Percentiles rank a stretch among this genome's conserved stretches.
Evolutionary conservation across 2,888 invertebrate species (phyloP).

Genomic region (Papilio elwesi): DNA sequence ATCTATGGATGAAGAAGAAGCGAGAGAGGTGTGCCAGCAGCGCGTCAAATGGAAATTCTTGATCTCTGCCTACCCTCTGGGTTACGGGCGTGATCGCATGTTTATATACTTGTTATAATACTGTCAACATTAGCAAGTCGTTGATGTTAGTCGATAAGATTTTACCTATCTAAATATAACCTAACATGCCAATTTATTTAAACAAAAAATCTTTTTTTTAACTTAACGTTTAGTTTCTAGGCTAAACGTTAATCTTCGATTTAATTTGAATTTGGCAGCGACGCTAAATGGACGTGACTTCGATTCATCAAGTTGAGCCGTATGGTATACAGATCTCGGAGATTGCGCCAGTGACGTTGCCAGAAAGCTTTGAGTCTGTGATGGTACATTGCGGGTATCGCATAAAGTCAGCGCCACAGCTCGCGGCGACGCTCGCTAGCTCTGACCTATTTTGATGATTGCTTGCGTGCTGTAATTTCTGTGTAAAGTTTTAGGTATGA

Average conservation of each 20-base stretch:
- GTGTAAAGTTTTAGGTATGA: slow-evolving; percentile 8
- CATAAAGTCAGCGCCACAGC: slow-evolving; percentile 33
- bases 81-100: no score
- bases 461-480: slow-evolving; percentile 30
- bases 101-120: no score
- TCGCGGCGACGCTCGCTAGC: slow-evolving; percentile 23
- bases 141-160: no score
- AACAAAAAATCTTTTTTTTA: no score
- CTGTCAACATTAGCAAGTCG: no score
- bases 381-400: slow-evolving; percentile 33
- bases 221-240: no score
- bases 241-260: not conserved
- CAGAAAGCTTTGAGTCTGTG: slow-evolving; percentile 35
- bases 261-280: slow-evolving; percentile 26
- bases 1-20: no score
- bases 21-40: no score
- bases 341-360: slow-evolving; percentile 35
- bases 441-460: slow-evolving; percentile 39
- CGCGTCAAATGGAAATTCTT: no score
- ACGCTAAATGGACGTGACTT: not conserved
- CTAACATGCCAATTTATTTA: no score
- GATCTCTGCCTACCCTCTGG: no score
- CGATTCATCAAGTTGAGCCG: slow-evolving; percentile 25
- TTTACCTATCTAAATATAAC: no score
- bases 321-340: slow-evolving; percentile 9